Conservation (phyloP, 2,113 vertebrate species). For the Pholis gunnellus region DNA sequence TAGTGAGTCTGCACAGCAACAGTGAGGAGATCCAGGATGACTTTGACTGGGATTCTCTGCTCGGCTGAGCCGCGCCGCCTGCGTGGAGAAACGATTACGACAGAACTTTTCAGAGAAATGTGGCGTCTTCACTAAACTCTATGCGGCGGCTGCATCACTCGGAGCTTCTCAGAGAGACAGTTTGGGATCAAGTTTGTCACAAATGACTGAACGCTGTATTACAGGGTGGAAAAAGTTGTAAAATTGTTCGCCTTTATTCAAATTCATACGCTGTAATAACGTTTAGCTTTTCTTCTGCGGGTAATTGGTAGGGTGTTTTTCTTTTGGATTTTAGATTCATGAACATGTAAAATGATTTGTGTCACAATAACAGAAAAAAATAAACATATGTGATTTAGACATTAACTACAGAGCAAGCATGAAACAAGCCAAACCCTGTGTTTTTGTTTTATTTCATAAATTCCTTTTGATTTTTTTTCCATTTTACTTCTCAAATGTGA, state of each 20-base stretch:
- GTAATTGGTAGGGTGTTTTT: slow-evolving; percentile 18
- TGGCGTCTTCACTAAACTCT: not conserved
- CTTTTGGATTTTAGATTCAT: slow-evolving; percentile 3
- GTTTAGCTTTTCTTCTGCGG: slow-evolving; percentile 22
- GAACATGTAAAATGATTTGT: slow-evolving; percentile 31
- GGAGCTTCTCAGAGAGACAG: slow-evolving; percentile 11
- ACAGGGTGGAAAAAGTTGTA: slow-evolving; percentile 11
- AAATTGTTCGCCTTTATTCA: slow-evolving; percentile 7
- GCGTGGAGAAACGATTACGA: not conserved
- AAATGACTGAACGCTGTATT: slow-evolving; percentile 57
- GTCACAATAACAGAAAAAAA: slow-evolving; percentile 15
- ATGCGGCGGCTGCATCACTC: slow-evolving; percentile 29
- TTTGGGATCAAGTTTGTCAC: slow-evolving; percentile 22
- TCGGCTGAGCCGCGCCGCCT: slow-evolving; percentile 58
- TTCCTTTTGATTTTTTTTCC: slow-evolving; percentile 78
- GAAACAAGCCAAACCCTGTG: slow-evolving; percentile 65
- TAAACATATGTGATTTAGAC: not conserved
- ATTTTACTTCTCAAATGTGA: slow-evolving; percentile 82
- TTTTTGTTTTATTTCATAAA: slow-evolving; percentile 82
- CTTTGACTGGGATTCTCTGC: slow-evolving; percentile 87
- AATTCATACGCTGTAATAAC: slow-evolving; percentile 48
- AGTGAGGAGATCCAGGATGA: slow-evolving; percentile 87
- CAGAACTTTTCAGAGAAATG: slow-evolving; percentile 19
- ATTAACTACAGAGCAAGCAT: slow-evolving; percentile 45
- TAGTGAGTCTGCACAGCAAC: slow-evolving; percentile 83